Evolutionary conservation across 2,113 vertebrate genomes (phyloP).

Genomic region (Amazona vittata): DNA sequence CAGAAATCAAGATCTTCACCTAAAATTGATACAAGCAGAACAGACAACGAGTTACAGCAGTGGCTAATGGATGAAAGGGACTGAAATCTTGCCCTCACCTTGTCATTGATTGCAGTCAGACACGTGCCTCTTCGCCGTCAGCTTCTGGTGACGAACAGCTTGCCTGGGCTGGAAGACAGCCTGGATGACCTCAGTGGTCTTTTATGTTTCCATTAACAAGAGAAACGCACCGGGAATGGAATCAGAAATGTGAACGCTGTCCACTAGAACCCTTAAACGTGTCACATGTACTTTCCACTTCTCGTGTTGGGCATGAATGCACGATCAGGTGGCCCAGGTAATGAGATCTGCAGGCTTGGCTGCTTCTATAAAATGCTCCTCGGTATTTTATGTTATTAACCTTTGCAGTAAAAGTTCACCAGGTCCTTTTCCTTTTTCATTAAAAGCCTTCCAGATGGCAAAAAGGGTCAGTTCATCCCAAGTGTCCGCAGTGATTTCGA

Average conservation of each 20-base stretch:
- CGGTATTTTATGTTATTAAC: background rate
- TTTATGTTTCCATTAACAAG: background rate
- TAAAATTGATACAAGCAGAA: background rate
- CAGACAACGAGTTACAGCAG: background rate
- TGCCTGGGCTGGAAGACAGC: background rate
- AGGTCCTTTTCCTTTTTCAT: background rate
- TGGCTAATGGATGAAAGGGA: background rate
- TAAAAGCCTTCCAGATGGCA: background rate
- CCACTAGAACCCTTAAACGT: background rate
- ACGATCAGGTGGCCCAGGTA: background rate
- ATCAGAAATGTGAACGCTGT: background rate
- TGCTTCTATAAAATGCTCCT: background rate
- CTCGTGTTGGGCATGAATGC: background rate
- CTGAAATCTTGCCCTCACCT: background rate
- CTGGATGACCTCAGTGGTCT: background rate
- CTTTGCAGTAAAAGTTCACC: background rate
- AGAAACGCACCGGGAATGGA: background rate
- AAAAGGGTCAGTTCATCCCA: background rate
- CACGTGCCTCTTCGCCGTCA: rapidly evolving
- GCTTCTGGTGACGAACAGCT: background rate
- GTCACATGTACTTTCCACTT: background rate
- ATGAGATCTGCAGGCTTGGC: background rate
- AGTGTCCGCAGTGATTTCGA: background rate
- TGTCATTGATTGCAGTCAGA: background rate
- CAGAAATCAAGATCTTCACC: background rate